Percentiles rank a stretch among this genome's conserved stretches.
These are phyloP conservation scores for Limenitis camilla DNA, from an alignment of 2,888 invertebrate genomes.

Conservation along the genomic window DNA sequence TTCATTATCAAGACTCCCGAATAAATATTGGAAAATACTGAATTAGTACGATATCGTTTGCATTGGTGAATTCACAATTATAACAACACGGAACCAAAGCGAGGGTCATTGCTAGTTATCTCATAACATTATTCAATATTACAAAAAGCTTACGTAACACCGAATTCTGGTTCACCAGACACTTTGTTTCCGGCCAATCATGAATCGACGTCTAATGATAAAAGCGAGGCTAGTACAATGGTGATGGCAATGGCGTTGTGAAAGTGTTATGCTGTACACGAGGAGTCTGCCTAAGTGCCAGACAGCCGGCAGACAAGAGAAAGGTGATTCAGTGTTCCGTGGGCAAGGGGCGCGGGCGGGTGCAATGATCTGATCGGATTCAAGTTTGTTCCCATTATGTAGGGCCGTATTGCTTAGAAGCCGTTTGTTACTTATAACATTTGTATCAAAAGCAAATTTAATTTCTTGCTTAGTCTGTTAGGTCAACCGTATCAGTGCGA, in stretches of 20 bases:
- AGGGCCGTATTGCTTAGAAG: neutral
- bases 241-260: conserved; percentile 11
- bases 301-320: conserved; percentile 60
- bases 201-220: conserved; percentile 9
- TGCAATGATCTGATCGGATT: conserved; percentile 38
- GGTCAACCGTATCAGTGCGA: too few relatives aligned
- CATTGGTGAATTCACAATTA: too few relatives aligned
- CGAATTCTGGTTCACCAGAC: too few relatives aligned
- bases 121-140: too few relatives aligned
- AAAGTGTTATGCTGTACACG: conserved; percentile 23
- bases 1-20: too few relatives aligned
- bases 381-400: conserved; percentile 15
- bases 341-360: conserved; percentile 24
- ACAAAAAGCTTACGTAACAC: too few relatives aligned
- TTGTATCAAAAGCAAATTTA: neutral
- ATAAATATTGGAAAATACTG: too few relatives aligned
- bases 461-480: too few relatives aligned
- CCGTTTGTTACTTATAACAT: neutral
- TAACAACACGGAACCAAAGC: too few relatives aligned
- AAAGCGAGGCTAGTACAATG: neutral
- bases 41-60: too few relatives aligned
- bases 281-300: conserved; percentile 30
- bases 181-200: too few relatives aligned
- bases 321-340: conserved; percentile 50
- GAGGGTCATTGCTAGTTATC: too few relatives aligned